Base-by-base conservation (phyloP, 2,888 invertebrate genomes). In the Siphlonurus alternatus region DNA sequence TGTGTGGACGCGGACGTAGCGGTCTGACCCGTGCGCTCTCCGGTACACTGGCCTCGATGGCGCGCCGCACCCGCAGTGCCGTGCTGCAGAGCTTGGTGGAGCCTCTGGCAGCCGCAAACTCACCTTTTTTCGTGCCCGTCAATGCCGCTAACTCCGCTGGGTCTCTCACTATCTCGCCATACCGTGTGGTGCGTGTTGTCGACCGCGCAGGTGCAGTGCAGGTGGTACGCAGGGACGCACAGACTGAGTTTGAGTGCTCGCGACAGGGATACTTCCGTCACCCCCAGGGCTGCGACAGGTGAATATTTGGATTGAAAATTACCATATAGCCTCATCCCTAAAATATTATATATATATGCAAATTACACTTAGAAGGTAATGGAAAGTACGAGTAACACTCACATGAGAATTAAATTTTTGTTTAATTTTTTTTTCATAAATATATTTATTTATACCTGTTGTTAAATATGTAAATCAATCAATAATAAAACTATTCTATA, bases 231-330 rank as follows among this genome's bases (percentile, higher is more conserved):
- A 84, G 86, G 81, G 85, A 86, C 69, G 85, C 83, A 0, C 81
- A 87, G 67, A 87, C 87, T 0, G 85, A 86, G 74, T 87, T 88
- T 73, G 80, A 83, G 59, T 89, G 89, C 72, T 82, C 86, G 2
- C 78, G 87, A 51, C 88, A 88, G 76, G 89, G 88, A 0, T 88
- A 86, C 75, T 89, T 86, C 76, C 85, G 87, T 51, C 87, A 88
- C 72, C 88, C 88, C 1, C 81, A 83, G 60, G 86, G 87, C 67
- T 88, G 88, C 73, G 86, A 85, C 64, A 76, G 76, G 78, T 77
- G 71, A 67, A 65, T 61, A 20, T 20, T n/a, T n/a, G n/a, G n/a
- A 51, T 51, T 51, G n/a, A n/a, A n/a, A n/a, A n/a, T n/a, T n/a
- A n/a, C n/a, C n/a, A n/a, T n/a, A n/a, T n/a, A n/a, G n/a, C n/a